Conservation (phyloP, 2,113 vertebrate genomes). For the Forbesichthys papilliferus region DNA sequence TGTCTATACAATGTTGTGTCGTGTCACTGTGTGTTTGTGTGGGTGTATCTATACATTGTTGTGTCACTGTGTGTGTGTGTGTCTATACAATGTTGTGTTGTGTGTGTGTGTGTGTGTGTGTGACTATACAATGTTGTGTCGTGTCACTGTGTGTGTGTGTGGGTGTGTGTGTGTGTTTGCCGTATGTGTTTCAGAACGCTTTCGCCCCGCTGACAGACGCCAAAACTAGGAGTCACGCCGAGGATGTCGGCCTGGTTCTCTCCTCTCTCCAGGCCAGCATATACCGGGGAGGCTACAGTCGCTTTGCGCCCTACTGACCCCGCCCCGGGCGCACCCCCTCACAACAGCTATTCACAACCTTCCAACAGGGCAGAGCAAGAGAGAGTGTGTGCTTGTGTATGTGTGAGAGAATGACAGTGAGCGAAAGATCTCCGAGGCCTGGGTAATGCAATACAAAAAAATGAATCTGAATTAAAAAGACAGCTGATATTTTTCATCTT, state of each 20-base stretch:
- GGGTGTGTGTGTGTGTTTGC: slow-evolving; percentile 12
- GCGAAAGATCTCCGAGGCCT: slow-evolving; percentile 88
- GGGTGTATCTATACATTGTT: slow-evolving; percentile 10
- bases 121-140: not conserved
- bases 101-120: not conserved
- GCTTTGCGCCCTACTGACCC: slow-evolving; percentile 96
- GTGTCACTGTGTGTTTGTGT: not conserved
- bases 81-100: too few species aligned
- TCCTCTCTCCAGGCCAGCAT: slow-evolving; percentile 99
- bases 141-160: not conserved
- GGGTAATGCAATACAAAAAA: slow-evolving; percentile 91
- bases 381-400: slow-evolving; percentile 66
- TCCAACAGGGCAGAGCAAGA: slow-evolving; percentile 61
- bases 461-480: slow-evolving; percentile 57
- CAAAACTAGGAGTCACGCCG: slow-evolving; percentile 98
- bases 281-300: slow-evolving; percentile 99
- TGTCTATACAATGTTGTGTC: slow-evolving; percentile 3
- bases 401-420: slow-evolving; percentile 47
- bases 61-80: slow-evolving; percentile 13
- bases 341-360: slow-evolving; percentile 37
- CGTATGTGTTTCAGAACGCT: slow-evolving; percentile 90
- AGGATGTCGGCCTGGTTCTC: slow-evolving; percentile 98
- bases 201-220: slow-evolving; percentile 97
- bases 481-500: slow-evolving; percentile 97
- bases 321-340: not conserved